phyloP scores from a whole-genome alignment of 2,888 invertebrate genomes.

The Drosophila niveifrons region DNA sequence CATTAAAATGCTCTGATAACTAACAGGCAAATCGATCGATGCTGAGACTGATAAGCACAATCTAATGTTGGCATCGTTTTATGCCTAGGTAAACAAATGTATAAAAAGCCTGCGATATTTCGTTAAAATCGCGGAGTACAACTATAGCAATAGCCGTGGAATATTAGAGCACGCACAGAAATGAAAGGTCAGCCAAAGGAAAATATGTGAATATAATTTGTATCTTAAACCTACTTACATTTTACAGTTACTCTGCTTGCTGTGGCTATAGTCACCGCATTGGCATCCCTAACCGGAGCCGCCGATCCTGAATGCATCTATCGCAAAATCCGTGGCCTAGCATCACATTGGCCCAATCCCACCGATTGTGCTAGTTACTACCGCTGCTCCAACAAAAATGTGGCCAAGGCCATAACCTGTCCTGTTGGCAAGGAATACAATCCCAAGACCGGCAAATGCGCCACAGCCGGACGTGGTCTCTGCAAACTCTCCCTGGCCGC shows the following conservation, averaged over 20 bases:
- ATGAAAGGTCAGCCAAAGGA: constrained; percentile 68
- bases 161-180: constrained; percentile 46
- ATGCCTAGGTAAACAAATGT: constrained; percentile 20
- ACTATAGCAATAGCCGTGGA: constrained; percentile 59
- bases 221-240: neutral
- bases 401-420: constrained; percentile 69
- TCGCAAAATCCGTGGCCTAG: constrained; percentile 66
- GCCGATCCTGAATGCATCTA: constrained; percentile 81
- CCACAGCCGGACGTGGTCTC: constrained; percentile 53
- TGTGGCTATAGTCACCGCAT: constrained; percentile 72
- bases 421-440: constrained; percentile 76
- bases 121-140: constrained; percentile 65
- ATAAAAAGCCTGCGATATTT: constrained; percentile 64
- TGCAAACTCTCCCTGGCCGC: constrained; percentile 68
- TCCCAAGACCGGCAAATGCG: constrained; percentile 71
- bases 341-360: constrained; percentile 79
- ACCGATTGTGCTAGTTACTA: constrained; percentile 74
- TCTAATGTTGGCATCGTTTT: constrained; percentile 15
- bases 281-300: constrained; percentile 63
- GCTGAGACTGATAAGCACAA: constrained; percentile 53
- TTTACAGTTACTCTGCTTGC: constrained; percentile 72
- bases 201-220: neutral
- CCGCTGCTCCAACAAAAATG: constrained; percentile 74
- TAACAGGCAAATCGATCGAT: constrained; percentile 33
- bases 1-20: constrained; percentile 57